Evolutionary conservation across 1,140 invertebrate genomes (phyloP).

Genomic region (Drosophila bocqueti): DNA sequence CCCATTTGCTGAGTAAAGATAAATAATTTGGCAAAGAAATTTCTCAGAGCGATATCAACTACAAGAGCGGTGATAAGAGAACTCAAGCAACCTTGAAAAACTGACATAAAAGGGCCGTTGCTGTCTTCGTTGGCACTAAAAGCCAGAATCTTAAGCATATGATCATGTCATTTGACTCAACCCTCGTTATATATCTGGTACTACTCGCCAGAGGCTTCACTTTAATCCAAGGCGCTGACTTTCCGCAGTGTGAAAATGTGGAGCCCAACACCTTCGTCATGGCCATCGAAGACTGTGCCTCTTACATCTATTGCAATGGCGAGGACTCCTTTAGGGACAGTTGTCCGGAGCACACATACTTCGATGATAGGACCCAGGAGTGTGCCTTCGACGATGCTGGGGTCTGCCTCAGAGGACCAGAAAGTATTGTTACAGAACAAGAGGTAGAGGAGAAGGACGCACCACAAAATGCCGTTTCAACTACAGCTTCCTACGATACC

Average conservation of each 20-base stretch:
- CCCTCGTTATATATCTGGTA: conserved; percentile 28
- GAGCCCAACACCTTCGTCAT: conserved; percentile 59
- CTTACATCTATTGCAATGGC: conserved; percentile 74
- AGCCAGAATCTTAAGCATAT: conserved; percentile 6
- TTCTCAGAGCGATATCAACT: conserved; percentile 33
- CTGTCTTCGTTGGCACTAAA: neutral
- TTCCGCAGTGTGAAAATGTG: conserved; percentile 55
- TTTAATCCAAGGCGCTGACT: conserved; percentile 19
- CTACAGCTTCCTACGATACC: neutral
- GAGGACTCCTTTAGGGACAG: conserved; percentile 68
- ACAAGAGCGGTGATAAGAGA: conserved; percentile 43
- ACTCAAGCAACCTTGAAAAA: conserved; percentile 39
- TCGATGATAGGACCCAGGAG: conserved; percentile 63
- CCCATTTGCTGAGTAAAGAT: conserved; percentile 38
- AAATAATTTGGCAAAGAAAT: conserved; percentile 38
- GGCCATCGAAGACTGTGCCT: conserved; percentile 59
- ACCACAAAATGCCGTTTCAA: neutral
- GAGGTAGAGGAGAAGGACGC: neutral
- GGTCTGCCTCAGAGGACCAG: conserved; percentile 38
- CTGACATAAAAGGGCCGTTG: conserved; percentile 46
- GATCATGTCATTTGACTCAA: conserved; percentile 28
- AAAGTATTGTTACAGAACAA: neutral
- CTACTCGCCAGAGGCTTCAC: conserved; percentile 17
- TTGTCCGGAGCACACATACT: conserved; percentile 71
- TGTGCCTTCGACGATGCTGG: conserved; percentile 68